Evolutionary conservation across 2,113 vertebrate species (phyloP).

Genomic region (Conger conger): DNA sequence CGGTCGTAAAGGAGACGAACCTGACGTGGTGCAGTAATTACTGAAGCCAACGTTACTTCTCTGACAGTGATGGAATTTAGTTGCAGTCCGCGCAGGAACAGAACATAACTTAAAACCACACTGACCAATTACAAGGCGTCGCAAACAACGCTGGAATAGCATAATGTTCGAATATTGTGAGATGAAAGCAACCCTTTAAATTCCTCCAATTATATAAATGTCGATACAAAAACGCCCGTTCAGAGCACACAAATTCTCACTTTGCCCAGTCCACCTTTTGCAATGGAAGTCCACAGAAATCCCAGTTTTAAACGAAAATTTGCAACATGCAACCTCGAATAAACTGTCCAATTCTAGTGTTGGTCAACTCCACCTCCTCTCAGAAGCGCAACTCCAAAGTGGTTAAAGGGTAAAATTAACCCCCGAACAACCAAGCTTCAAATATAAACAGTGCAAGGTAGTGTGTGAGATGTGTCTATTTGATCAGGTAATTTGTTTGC

Average conservation of each 20-base stretch:
- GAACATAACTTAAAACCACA: not conserved
- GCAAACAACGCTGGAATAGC: slow-evolving; percentile 22
- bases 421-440: not conserved
- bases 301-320: not conserved
- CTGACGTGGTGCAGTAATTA: slow-evolving; percentile 8
- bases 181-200: not conserved
- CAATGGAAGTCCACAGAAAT: not conserved
- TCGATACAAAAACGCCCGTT: not conserved
- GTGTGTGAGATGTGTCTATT: not conserved
- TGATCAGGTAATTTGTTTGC: not conserved
- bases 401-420: not conserved
- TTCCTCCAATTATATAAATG: not conserved
- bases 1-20: not conserved
- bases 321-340: not conserved
- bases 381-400: not conserved
- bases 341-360: not conserved
- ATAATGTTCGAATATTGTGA: slow-evolving; percentile 1
- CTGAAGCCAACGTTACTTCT: not conserved
- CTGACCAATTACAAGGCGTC: slow-evolving; percentile 13
- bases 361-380: slow-evolving; percentile 3
- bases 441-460: not conserved
- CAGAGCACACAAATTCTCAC: not conserved
- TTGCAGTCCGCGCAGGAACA: not conserved
- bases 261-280: not conserved
- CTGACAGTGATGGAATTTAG: not conserved